Evolutionary conservation across 2,113 vertebrate species (phyloP).

Genomic region (Ceyx cyanopectus): DNA sequence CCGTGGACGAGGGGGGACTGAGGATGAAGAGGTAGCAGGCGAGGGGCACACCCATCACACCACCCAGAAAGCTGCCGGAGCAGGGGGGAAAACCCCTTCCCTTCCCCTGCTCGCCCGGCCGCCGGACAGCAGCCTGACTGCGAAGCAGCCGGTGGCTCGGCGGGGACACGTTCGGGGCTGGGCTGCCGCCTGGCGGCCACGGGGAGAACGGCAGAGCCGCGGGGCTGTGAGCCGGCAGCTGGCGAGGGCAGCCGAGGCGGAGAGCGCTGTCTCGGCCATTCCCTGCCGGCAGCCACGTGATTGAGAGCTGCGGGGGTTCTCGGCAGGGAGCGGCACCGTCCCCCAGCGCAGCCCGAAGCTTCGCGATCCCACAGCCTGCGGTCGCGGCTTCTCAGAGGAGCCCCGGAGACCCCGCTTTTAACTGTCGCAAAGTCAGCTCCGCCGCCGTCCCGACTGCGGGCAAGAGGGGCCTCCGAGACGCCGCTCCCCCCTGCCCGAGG

Average conservation of each 20-base stretch:
- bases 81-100: background rate
- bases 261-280: background rate
- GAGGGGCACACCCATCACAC: fast-evolving
- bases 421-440: background rate
- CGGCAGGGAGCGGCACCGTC: background rate
- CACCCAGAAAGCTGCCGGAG: background rate
- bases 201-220: background rate
- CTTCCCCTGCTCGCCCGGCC: fast-evolving
- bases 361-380: fast-evolving
- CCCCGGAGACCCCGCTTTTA: fast-evolving
- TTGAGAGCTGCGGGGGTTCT: fast-evolving
- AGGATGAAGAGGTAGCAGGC: background rate
- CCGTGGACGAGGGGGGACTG: fast-evolving
- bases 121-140: fast-evolving
- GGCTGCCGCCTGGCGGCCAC: slow-evolving; percentile 14
- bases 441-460: background rate
- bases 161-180: background rate
- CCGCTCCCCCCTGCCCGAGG: background rate
- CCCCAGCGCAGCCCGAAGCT: too few species aligned
- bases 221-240: too few species aligned
- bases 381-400: background rate
- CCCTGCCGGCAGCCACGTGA: background rate
- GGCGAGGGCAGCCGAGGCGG: background rate
- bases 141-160: background rate
- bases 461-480: too few species aligned